Evolutionary conservation across 2,888 invertebrate genomes (phyloP), one percentile per base, ranked within the genome.

Genomic region (Tanaodytes sp.): DNA sequence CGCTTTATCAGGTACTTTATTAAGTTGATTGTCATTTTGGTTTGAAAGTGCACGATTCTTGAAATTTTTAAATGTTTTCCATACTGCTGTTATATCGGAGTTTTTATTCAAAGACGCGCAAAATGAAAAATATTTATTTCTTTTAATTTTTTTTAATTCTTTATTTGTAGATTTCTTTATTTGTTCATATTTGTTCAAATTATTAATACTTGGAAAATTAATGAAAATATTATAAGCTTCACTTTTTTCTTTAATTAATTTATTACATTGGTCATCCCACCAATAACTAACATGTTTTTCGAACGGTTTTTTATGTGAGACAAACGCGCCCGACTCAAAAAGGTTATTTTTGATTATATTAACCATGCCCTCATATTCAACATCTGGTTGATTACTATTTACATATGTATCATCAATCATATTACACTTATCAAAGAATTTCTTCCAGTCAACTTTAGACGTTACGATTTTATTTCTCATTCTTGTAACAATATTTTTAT

Each of bases 241-340:
- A 9, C 1, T 62, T 52, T 52, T 52, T 8, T 27, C n/a, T 16
- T 45, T 23, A 2, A 59, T n/a, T 2, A 58, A 2, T 48, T 30
- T 19, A 1, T 19, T 8, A 6, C 61, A 62, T 1, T 52, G n/a
- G 2, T 51, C 43, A 39, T 62, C 37, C 52, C 61, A 62, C 52
- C 61, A 62, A 19, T 40, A 45, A 12, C 39, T 59, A 12, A 12
- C 12, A 27, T 45, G 23, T 12, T 8, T 39, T 40, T 18, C 18
- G 1, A 18, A 2, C 9, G 8, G 11, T 39, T 9, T 59, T 27
- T 49, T 18, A 46, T 42, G n/a, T 15, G 39, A 15, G 9, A 5
- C 4, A 16, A 16, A 14, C 14, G 15, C 39, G 6, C 39, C 39
- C 5, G 39, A 14, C 5, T 39, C 39, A 2, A 16, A 5, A 39